phyloP scores from a whole-genome alignment of 2,888 invertebrate species.

The Ormia ochracea region DNA sequence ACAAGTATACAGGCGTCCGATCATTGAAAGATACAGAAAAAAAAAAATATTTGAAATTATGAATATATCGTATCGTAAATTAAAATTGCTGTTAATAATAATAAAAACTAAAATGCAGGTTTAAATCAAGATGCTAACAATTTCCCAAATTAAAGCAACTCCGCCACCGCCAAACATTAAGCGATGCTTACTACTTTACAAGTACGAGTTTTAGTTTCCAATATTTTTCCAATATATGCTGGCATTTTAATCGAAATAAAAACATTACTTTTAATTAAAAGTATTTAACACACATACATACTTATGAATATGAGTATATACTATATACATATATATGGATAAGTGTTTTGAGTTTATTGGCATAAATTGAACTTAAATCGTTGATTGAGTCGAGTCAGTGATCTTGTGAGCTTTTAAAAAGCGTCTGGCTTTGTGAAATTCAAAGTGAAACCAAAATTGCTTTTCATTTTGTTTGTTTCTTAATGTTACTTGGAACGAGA shows the following conservation, averaged over 20 bases:
- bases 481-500: neutral
- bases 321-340: too few relatives aligned
- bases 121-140: constrained; percentile 43
- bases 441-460: constrained; percentile 29
- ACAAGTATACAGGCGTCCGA: neutral
- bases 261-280: constrained; percentile 55
- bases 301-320: too few relatives aligned
- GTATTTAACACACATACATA: constrained; percentile 13
- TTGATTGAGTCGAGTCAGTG: constrained; percentile 25
- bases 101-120: neutral
- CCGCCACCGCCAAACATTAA: neutral
- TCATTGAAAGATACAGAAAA: constrained; percentile 8
- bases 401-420: constrained; percentile 12
- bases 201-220: too few relatives aligned
- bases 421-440: neutral
- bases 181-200: too few relatives aligned
- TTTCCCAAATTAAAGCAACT: constrained; percentile 20
- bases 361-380: constrained; percentile 21
- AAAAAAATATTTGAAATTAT: constrained; percentile 10
- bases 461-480: neutral
- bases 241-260: constrained; percentile 34
- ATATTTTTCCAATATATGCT: too few relatives aligned
- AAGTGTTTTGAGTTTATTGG: constrained; percentile 26
- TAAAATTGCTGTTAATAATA: constrained; percentile 25
- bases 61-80: constrained; percentile 31